A percentile compares a stretch with the other conserved stretches of the same genome.
Conservation (phyloP, 2,113 vertebrate species). For the Mormoops blainvillei region DNA sequence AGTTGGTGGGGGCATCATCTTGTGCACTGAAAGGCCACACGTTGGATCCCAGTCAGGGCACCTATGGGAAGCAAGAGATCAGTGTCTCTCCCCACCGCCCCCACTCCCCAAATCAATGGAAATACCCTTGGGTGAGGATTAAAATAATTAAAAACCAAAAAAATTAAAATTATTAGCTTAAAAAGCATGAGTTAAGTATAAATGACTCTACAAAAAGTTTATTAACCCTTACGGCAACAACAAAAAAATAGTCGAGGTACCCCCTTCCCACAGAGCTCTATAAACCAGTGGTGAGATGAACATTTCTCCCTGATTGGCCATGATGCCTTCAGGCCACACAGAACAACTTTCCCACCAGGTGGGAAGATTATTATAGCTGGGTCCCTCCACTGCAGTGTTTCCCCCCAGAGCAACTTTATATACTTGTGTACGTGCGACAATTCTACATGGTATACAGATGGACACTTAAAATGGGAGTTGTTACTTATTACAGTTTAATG, state of each 20-base stretch:
- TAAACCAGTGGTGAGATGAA: not conserved
- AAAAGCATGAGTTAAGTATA: not conserved
- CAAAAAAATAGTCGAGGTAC: not conserved
- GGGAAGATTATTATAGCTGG: not conserved
- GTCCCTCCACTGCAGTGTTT: not conserved
- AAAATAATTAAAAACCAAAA: not conserved
- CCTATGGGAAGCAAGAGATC: too few species aligned
- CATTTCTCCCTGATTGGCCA: not conserved
- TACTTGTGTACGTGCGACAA: not conserved
- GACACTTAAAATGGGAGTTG: not conserved
- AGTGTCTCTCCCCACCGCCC: too few species aligned
- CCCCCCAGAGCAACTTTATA: too few species aligned
- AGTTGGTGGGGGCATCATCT: too few species aligned
- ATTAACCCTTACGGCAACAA: not conserved
- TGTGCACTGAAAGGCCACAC: too few species aligned
- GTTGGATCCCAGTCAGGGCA: too few species aligned
- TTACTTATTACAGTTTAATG: not conserved
- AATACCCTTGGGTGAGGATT: too few species aligned
- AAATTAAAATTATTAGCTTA: not conserved
- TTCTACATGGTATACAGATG: not conserved
- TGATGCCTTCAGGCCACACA: not conserved
- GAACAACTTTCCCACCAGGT: not conserved
- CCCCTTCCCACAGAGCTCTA: not conserved
- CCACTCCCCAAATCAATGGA: too few species aligned
- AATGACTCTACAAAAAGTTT: not conserved